Conservation (phyloP, 2,113 vertebrate species). For the Rhea americana region DNA sequence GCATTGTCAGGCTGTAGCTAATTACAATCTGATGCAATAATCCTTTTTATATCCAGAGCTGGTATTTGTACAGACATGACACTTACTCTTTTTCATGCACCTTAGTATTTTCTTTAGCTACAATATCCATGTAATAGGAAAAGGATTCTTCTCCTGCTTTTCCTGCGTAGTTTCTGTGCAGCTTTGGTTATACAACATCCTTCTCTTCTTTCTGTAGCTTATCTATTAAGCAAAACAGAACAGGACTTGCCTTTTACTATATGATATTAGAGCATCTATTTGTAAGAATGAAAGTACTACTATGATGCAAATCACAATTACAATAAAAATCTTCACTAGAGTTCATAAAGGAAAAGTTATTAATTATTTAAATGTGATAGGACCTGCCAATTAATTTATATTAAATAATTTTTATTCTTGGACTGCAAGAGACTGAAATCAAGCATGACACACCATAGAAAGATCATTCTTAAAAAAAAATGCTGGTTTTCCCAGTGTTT, state of each 20-base stretch:
- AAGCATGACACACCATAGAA: neutral
- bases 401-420: neutral
- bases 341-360: neutral
- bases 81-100: neutral
- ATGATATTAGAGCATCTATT: neutral
- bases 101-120: neutral
- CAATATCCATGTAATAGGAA: neutral
- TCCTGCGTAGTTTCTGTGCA: neutral
- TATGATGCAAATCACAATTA: neutral
- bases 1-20: neutral
- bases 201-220: neutral
- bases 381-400: neutral
- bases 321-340: neutral
- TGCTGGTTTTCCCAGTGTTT: neutral
- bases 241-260: neutral
- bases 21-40: neutral
- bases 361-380: neutral
- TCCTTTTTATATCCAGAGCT: neutral
- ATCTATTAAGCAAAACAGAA: neutral
- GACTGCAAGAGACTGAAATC: neutral
- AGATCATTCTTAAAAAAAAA: neutral
- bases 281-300: neutral
- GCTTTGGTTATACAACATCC: neutral
- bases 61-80: neutral
- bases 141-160: neutral